These are phyloP conservation scores for Zaprionus africanus DNA, from an alignment of 1,140 invertebrate genomes.

Conservation along the genomic window DNA sequence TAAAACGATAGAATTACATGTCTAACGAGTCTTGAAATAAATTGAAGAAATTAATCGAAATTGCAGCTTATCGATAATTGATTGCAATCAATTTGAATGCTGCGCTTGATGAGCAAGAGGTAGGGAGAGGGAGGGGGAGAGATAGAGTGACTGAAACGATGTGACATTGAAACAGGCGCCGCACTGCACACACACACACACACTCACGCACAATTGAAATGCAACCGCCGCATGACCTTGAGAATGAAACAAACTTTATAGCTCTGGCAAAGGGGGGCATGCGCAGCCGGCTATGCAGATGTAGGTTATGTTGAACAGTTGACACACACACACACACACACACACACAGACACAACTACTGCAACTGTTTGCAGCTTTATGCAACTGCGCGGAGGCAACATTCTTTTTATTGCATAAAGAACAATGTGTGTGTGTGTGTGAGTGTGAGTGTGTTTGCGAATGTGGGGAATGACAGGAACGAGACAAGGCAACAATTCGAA, in stretches of 20 bases:
- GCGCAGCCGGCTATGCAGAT: slow-evolving; percentile 50
- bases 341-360: neutral
- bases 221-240: slow-evolving; percentile 66
- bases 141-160: slow-evolving; percentile 15
- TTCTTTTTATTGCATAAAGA: slow-evolving; percentile 45
- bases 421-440: slow-evolving; percentile 12
- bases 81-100: neutral
- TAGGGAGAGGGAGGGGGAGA: too few relatives aligned
- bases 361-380: neutral
- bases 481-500: slow-evolving; percentile 37
- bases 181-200: slow-evolving; percentile 11
- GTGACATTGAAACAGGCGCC: slow-evolving; percentile 40
- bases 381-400: slow-evolving; percentile 28
- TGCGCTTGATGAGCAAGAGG: too few relatives aligned
- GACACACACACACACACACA: neutral
- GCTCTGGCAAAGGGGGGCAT: slow-evolving; percentile 30
- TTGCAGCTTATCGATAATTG: too few relatives aligned
- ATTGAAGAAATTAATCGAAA: too few relatives aligned
- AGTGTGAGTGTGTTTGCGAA: slow-evolving; percentile 2
- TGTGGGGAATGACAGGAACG: slow-evolving; percentile 30
- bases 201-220: slow-evolving; percentile 64
- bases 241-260: slow-evolving; percentile 40
- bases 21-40: too few relatives aligned
- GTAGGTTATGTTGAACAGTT: slow-evolving; percentile 28
- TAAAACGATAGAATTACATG: neutral